Evolutionary conservation across 2,888 invertebrate genomes (phyloP).

Genomic region (Cosmia pyralina): DNA sequence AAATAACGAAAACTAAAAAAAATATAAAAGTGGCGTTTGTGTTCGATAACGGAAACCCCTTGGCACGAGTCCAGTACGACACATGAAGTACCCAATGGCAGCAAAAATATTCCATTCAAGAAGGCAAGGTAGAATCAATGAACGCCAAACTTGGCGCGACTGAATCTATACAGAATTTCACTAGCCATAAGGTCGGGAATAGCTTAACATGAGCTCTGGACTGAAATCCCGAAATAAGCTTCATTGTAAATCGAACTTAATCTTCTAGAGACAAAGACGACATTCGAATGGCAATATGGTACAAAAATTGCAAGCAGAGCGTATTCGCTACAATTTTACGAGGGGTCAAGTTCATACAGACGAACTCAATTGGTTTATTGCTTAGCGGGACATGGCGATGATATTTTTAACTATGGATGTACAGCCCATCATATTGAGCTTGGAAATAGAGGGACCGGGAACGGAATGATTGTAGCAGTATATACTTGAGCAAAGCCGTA

Average conservation of each 20-base stretch:
- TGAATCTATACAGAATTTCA: constrained; percentile 64
- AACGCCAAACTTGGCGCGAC: constrained; percentile 67
- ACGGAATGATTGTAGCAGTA: constrained; percentile 2
- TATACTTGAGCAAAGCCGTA: neutral
- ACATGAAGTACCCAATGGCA: constrained; percentile 81
- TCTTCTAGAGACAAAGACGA: constrained; percentile 61
- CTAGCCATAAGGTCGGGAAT: constrained; percentile 44
- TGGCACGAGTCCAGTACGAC: constrained; percentile 81
- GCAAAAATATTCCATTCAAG: constrained; percentile 88
- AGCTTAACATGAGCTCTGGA: constrained; percentile 17
- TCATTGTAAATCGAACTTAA: constrained; percentile 47
- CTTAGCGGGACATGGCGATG: constrained; percentile 68
- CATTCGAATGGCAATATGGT: constrained; percentile 57
- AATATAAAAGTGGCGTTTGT: constrained; percentile 67
- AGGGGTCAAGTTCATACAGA: constrained; percentile 83
- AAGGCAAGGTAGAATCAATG: constrained; percentile 78
- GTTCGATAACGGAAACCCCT: constrained; percentile 79
- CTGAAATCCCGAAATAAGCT: constrained; percentile 34
- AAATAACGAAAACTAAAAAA: constrained; percentile 61
- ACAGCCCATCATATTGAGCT: constrained; percentile 25
- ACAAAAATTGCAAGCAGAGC: constrained; percentile 70
- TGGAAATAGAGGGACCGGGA: constrained; percentile 3
- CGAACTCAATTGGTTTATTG: constrained; percentile 78
- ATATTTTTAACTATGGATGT: constrained; percentile 65
- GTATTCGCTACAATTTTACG: constrained; percentile 73